These are phyloP conservation scores for Varanus komodoensis DNA, from an alignment of 2,113 vertebrate genomes.

Conservation along the genomic window DNA sequence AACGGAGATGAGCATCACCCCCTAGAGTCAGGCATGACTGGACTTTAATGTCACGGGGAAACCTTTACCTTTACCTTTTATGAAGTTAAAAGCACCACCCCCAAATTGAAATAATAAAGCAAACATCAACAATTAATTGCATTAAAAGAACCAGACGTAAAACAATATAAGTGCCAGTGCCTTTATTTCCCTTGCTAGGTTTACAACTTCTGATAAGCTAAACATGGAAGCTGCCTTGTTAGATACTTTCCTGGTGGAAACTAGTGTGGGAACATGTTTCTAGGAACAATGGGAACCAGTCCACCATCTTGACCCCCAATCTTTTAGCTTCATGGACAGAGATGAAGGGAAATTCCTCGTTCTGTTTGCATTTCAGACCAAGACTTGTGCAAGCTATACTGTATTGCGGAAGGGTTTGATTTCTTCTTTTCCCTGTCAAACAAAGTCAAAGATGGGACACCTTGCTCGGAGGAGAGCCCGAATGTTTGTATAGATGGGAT, in stretches of 20 bases:
- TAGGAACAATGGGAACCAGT: too few relatives aligned
- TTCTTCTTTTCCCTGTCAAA: conserved; percentile 94
- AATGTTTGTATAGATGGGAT: conserved; percentile 89
- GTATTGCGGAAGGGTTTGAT: conserved; percentile 91
- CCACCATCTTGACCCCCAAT: too few relatives aligned
- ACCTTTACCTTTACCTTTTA: too few relatives aligned
- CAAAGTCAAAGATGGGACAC: conserved; percentile 92
- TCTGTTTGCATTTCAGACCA: conserved; percentile 82
- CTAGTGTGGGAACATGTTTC: neutral
- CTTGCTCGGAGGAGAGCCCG: conserved; percentile 84
- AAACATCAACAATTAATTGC: neutral
- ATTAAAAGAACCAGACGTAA: neutral
- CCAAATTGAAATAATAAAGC: neutral
- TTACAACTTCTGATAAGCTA: neutral
- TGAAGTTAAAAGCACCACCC: neutral
- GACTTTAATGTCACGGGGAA: too few relatives aligned
- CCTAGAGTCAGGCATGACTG: too few relatives aligned
- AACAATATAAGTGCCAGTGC: neutral
- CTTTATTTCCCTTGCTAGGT: neutral
- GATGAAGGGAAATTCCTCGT: conserved; percentile 54
- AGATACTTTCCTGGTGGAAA: neutral
- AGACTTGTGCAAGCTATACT: conserved; percentile 92
- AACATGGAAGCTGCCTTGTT: neutral
- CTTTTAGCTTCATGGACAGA: conserved; percentile 1
- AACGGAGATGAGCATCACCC: too few relatives aligned